Evolutionary conservation across 2,113 vertebrate species (phyloP).

Genomic region (Petrocephalus zakoni): DNA sequence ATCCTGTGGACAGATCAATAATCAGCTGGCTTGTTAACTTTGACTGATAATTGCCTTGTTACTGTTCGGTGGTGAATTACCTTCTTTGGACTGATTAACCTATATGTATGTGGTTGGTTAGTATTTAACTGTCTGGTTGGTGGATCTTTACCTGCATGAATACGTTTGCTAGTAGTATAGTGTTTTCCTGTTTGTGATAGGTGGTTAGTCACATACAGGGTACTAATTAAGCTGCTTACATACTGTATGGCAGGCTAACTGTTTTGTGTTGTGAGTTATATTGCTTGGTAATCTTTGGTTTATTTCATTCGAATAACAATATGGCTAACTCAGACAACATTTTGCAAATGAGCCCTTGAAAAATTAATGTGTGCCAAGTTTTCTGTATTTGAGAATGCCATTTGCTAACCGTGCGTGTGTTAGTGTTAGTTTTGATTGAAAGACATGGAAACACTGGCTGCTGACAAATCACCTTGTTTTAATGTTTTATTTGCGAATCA

Average conservation of each 20-base stretch:
- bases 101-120: neutral
- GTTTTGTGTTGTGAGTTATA: neutral
- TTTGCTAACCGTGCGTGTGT: neutral
- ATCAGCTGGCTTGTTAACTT: neutral
- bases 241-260: neutral
- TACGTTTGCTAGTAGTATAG: neutral
- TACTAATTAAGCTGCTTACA: neutral
- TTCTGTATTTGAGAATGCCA: neutral
- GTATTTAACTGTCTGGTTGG: neutral
- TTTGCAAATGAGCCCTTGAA: neutral
- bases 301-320: neutral
- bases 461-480: neutral
- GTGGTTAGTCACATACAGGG: neutral
- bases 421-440: neutral
- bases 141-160: neutral
- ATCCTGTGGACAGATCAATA: neutral
- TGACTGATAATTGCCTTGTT: neutral
- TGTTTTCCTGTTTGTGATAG: neutral
- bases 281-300: neutral
- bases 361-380: neutral
- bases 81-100: neutral
- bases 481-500: neutral
- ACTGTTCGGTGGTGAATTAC: neutral
- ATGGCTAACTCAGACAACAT: neutral
- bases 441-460: neutral